Conservation (phyloP, 2,888 invertebrate genomes). For the Pristionchus maxplancki region DNA sequence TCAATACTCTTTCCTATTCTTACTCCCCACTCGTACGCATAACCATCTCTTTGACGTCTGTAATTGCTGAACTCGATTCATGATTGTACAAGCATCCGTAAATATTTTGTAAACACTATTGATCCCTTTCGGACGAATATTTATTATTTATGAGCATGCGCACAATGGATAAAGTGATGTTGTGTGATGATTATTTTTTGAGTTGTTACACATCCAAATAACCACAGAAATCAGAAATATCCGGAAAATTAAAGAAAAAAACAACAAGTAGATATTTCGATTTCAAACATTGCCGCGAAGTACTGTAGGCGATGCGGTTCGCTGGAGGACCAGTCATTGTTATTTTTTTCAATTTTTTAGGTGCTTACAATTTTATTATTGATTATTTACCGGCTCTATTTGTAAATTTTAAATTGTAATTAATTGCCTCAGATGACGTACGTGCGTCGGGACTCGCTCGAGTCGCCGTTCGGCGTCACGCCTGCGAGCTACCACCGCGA, state of each 20-base stretch:
- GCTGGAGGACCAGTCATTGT: no score
- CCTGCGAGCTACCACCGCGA: background rate
- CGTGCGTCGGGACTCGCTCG: conserved; percentile 30
- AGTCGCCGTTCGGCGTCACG: conserved; percentile 35
- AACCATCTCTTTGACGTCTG: background rate
- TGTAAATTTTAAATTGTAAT: no score
- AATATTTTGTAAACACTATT: conserved; percentile 17
- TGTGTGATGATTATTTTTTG: background rate
- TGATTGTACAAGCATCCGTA: background rate
- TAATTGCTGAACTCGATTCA: background rate
- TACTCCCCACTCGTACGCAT: conserved; percentile 1
- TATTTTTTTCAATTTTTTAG: no score
- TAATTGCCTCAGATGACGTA: conserved; percentile 1
- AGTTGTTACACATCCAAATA: no score
- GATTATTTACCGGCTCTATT: no score
- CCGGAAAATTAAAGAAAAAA: no score
- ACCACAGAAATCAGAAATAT: no score
- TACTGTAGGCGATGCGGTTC: no score
- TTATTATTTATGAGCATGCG: background rate
- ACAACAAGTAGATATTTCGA: no score
- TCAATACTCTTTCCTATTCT: background rate
- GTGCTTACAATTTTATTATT: no score
- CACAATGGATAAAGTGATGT: background rate
- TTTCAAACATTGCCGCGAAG: no score
- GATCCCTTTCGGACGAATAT: background rate